Percentiles rank a stretch among this genome's conserved stretches.
These are phyloP conservation scores for Bujurquina vittata DNA, from an alignment of 2,113 vertebrate species.

Conservation along the genomic window DNA sequence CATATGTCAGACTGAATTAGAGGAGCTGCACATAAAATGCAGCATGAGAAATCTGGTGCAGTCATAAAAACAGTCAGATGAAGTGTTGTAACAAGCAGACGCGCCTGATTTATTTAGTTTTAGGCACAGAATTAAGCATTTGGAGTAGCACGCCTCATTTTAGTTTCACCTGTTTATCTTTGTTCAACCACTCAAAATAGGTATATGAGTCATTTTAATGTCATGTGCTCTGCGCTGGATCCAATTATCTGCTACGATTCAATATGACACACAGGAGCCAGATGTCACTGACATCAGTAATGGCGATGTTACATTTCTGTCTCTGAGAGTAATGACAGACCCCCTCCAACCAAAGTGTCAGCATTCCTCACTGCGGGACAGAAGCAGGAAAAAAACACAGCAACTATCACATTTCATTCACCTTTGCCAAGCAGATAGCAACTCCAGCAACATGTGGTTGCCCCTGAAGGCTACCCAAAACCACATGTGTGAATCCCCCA, in stretches of 20 bases:
- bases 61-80: background rate
- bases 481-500: constrained; percentile 66
- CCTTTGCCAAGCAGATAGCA: constrained; percentile 62
- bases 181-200: background rate
- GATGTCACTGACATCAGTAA: constrained; percentile 30
- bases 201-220: background rate
- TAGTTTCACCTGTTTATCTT: background rate
- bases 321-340: constrained; percentile 28
- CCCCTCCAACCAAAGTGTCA: constrained; percentile 11
- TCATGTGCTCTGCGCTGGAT: background rate
- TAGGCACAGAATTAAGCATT: background rate
- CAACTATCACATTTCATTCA: constrained; percentile 60
- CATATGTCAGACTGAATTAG: constrained; percentile 23
- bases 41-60: constrained; percentile 8
- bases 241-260: background rate
- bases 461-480: constrained; percentile 60
- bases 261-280: constrained; percentile 42
- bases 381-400: background rate
- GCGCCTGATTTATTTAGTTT: background rate
- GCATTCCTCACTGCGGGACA: constrained; percentile 49
- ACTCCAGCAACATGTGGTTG: constrained; percentile 66
- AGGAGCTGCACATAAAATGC: constrained; percentile 7
- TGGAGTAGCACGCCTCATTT: background rate
- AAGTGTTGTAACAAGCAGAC: background rate
- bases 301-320: constrained; percentile 26